phyloP scores from a whole-genome alignment of 2,888 invertebrate species.

The Lasioglossum oenotherae region DNA sequence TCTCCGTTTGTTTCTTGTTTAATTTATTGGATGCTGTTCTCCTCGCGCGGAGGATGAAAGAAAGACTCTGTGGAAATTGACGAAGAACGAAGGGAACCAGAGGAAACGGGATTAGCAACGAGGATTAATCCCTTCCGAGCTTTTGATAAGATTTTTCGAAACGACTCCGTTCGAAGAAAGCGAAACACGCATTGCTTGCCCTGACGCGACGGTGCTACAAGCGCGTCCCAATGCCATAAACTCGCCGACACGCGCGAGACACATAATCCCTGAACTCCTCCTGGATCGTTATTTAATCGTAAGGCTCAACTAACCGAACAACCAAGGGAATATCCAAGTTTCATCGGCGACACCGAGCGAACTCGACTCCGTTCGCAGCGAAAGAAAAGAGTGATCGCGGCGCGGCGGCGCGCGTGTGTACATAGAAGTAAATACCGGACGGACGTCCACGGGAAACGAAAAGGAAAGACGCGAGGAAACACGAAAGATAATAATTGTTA shows the following conservation, averaged over 20 bases:
- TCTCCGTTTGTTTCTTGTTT: background rate
- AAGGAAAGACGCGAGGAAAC: background rate
- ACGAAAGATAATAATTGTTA: background rate
- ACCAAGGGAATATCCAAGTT: background rate
- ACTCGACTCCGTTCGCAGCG: slow-evolving; percentile 1
- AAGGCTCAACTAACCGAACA: background rate
- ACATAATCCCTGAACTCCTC: background rate
- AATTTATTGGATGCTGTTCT: slow-evolving; percentile 3
- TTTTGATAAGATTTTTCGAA: background rate
- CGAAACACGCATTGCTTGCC: slow-evolving; percentile 45
- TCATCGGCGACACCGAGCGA: background rate
- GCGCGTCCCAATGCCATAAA: slow-evolving; percentile 51
- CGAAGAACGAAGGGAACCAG: slow-evolving; percentile 1
- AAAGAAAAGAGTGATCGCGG: background rate
- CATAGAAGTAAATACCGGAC: background rate
- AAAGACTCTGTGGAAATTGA: slow-evolving; percentile 28
- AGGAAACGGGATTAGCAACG: background rate
- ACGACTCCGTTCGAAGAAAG: background rate
- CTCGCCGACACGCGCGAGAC: slow-evolving; percentile 10
- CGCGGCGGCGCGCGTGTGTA: slow-evolving; percentile 10
- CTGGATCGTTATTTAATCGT: slow-evolving; percentile 5
- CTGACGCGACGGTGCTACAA: slow-evolving; percentile 39
- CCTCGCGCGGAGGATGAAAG: background rate
- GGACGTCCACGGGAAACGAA: background rate
- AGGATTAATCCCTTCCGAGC: background rate